Evolutionary conservation across 37 sponge, comb jelly and placozoan genomes (phyloP).

Genomic region (Diacarnus erythraeanus): DNA sequence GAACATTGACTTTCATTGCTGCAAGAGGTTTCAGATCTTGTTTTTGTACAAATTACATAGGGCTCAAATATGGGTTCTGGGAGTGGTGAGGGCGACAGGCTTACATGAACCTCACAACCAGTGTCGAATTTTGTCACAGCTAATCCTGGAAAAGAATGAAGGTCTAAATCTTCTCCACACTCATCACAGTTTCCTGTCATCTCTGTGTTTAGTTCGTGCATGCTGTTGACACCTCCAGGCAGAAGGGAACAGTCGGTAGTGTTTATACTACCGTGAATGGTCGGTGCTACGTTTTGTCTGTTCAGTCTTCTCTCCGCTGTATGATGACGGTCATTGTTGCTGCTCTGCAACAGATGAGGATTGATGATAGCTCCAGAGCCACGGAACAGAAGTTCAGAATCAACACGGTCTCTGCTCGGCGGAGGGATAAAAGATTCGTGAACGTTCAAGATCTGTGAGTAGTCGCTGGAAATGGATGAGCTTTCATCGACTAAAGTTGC

Average conservation of each 20-base stretch:
- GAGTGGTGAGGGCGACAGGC: background rate
- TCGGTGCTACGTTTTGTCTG: too few species aligned
- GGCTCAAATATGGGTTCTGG: background rate
- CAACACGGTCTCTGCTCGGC: too few species aligned
- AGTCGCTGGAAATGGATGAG: too few species aligned
- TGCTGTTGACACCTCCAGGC: background rate
- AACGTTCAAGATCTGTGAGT: too few species aligned
- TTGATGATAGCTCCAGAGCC: background rate
- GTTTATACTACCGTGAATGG: background rate
- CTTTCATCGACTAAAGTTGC: too few species aligned
- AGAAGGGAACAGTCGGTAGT: too few species aligned
- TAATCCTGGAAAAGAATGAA: too few species aligned
- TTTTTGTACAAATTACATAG: background rate
- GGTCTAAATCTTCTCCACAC: background rate
- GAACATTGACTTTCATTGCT: background rate
- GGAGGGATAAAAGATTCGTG: too few species aligned
- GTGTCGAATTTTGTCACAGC: too few species aligned
- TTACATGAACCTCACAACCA: too few species aligned
- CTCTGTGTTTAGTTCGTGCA: conserved; percentile 4
- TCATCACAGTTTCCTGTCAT: background rate
- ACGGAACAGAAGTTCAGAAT: too few species aligned
- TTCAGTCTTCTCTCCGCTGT: too few species aligned
- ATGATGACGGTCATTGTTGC: background rate
- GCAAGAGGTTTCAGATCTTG: conserved; percentile 1
- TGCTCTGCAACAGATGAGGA: background rate